Percentiles rank a stretch among this genome's conserved stretches.
Conservation (phyloP, 2,113 vertebrate genomes). For the Noctilio leporinus region DNA sequence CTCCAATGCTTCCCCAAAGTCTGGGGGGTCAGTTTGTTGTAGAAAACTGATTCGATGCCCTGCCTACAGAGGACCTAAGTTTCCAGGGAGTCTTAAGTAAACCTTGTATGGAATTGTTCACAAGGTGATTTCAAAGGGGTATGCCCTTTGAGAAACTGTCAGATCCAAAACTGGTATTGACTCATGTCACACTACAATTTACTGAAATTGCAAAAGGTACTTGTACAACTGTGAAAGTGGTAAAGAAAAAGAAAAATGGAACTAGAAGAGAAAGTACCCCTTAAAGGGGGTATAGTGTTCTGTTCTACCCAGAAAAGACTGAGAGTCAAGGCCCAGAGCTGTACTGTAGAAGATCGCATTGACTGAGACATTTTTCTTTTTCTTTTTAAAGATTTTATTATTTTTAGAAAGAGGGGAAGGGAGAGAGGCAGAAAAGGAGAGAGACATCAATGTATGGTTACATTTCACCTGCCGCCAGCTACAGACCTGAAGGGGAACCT, state of each 20-base stretch:
- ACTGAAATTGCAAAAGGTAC: conserved; percentile 28
- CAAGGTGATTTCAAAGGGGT: conserved; percentile 27
- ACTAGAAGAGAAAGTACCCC: not conserved
- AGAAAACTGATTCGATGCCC: conserved; percentile 46
- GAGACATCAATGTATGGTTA: too few species aligned
- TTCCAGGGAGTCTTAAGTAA: conserved; percentile 41
- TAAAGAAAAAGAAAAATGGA: conserved; percentile 11
- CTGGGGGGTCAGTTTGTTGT: conserved; percentile 45
- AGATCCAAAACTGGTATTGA: conserved; percentile 51
- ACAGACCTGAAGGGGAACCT: too few species aligned
- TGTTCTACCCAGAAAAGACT: not conserved
- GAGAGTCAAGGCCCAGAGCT: not conserved
- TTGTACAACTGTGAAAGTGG: not conserved
- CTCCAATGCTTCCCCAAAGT: not conserved
- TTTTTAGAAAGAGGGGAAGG: too few species aligned
- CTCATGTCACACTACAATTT: conserved; percentile 45
- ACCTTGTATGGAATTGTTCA: conserved; percentile 59
- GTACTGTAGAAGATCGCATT: not conserved
- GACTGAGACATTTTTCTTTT: not conserved
- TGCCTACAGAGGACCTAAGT: conserved; percentile 43
- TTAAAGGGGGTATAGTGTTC: not conserved
- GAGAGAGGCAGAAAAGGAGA: too few species aligned
- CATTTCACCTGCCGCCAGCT: too few species aligned
- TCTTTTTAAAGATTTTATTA: too few species aligned
- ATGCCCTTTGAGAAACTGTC: conserved; percentile 52